These are phyloP conservation scores for Azorinus chamasolen DNA, from an alignment of 2,888 invertebrate species.

Conservation along the genomic window DNA sequence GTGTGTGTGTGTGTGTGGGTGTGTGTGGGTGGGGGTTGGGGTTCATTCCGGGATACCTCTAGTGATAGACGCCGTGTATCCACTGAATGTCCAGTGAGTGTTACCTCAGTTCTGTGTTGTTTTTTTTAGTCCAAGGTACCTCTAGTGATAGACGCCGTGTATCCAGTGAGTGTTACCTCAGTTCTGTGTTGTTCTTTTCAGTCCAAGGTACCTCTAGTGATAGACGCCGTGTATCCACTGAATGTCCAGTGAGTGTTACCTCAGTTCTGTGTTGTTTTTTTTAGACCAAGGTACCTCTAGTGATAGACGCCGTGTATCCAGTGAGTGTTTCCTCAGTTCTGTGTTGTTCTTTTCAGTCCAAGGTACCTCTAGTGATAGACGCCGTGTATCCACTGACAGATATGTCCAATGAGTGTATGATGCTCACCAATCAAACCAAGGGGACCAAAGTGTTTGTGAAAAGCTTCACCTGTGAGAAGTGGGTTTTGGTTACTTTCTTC, in stretches of 20 bases:
- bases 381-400: constrained; percentile 89
- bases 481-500: not conserved
- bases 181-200: no score
- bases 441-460: constrained; percentile 5
- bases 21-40: no score
- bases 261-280: constrained; percentile 1
- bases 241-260: constrained; percentile 84
- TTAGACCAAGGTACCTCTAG: constrained; percentile 87
- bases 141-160: no score
- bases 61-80: no score
- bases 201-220: no score
- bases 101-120: no score
- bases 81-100: no score
- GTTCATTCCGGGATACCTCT: no score
- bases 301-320: constrained; percentile 90
- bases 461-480: constrained; percentile 16
- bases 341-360: constrained; percentile 44
- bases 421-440: constrained; percentile 2
- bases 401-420: constrained; percentile 81
- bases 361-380: constrained; percentile 88
- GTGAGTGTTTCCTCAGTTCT: no score
- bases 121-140: no score
- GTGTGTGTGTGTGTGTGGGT: no score
- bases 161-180: no score
- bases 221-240: constrained; percentile 90